phyloP scores from a whole-genome alignment of 2,888 invertebrate species.

The Abrostola tripartita region DNA sequence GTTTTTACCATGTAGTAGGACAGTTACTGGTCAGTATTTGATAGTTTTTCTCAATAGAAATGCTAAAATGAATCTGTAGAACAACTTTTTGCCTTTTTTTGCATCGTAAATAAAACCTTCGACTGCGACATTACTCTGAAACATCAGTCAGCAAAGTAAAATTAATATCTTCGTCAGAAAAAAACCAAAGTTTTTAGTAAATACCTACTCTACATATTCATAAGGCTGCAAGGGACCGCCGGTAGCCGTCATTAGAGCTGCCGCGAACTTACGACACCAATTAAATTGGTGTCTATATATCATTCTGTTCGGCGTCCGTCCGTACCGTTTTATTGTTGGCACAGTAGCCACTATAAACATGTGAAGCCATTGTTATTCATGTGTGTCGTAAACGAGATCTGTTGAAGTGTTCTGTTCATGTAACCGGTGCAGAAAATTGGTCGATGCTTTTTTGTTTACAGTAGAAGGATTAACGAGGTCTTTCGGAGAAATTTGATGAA shows the following conservation, averaged over 20 bases:
- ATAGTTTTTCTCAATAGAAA: too few relatives aligned
- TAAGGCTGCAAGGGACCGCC: slow-evolving; percentile 65
- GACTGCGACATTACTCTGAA: too few relatives aligned
- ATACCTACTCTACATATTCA: slow-evolving; percentile 45
- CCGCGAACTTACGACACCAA: slow-evolving; percentile 80
- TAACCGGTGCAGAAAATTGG: slow-evolving; percentile 13
- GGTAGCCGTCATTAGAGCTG: slow-evolving; percentile 82
- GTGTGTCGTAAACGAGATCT: slow-evolving; percentile 50
- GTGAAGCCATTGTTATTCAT: slow-evolving; percentile 75
- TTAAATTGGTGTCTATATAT: slow-evolving; percentile 84
- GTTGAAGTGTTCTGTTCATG: slow-evolving; percentile 21
- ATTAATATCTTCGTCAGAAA: too few relatives aligned
- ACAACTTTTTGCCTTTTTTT: too few relatives aligned
- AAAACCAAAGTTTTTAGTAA: not conserved
- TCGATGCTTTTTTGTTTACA: not conserved
- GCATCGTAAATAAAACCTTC: too few relatives aligned
- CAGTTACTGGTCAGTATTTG: too few relatives aligned
- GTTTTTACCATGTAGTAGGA: too few relatives aligned
- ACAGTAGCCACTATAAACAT: slow-evolving; percentile 84
- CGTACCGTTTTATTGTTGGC: slow-evolving; percentile 74
- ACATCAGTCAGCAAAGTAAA: too few relatives aligned
- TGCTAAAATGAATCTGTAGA: too few relatives aligned
- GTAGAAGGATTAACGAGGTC: slow-evolving; percentile 9
- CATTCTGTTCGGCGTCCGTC: slow-evolving; percentile 71
- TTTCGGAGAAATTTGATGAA: not conserved